Conservation (phyloP, 2,888 invertebrate genomes). For the Glyphotaelius pellucidus region DNA sequence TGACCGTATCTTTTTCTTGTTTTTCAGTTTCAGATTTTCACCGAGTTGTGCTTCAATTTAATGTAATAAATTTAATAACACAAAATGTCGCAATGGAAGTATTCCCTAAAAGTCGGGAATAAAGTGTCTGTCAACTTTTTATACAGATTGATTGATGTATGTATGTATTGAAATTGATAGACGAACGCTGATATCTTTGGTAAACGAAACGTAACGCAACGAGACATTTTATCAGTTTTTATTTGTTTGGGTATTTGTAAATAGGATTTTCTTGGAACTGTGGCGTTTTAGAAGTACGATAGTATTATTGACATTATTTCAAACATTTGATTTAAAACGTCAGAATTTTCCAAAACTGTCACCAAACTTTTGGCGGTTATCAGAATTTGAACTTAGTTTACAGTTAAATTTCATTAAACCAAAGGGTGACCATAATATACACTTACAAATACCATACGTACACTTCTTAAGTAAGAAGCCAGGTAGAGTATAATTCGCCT, state of each 20-base stretch:
- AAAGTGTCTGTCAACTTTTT: background rate
- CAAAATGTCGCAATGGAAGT: background rate
- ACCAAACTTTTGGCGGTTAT: background rate
- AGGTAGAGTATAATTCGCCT: no score
- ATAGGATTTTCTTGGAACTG: background rate
- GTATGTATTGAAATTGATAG: background rate
- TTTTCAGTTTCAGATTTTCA: no score
- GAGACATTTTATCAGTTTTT: background rate
- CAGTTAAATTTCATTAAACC: no score
- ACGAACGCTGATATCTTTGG: background rate
- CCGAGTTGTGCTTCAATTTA: no score
- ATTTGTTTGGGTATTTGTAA: background rate
- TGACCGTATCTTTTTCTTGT: no score
- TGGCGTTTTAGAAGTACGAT: background rate
- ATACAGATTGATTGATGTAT: background rate
- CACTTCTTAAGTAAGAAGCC: no score
- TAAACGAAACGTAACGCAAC: background rate
- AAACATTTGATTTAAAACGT: background rate
- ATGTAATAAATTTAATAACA: background rate
- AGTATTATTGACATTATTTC: background rate
- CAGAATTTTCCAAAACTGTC: background rate
- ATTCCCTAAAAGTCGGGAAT: background rate
- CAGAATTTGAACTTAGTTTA: background rate
- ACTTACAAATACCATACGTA: no score
- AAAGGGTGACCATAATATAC: no score